Evolutionary conservation across 2,888 invertebrate genomes (phyloP).

Genomic region (Cosmopolites sordidus): DNA sequence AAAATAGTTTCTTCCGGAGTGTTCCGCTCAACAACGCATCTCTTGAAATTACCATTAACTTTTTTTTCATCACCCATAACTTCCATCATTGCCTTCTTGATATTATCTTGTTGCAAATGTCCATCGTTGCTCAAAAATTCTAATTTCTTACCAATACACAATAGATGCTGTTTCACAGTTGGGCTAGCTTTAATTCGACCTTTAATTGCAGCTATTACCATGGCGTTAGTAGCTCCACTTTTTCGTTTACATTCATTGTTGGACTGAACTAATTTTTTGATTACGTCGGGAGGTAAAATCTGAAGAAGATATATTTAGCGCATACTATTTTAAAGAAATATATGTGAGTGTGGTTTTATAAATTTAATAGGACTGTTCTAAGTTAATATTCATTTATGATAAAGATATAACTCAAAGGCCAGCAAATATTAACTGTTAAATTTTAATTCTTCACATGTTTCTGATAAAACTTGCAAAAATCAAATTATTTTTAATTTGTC

Average conservation of each 20-base stretch:
- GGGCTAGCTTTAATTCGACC: conserved; percentile 26
- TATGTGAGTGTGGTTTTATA: too few species aligned
- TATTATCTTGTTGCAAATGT: conserved; percentile 23
- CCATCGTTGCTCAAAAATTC: conserved; percentile 30
- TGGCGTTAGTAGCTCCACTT: conserved; percentile 24
- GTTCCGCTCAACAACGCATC: conserved; percentile 14
- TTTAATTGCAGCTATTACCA: conserved; percentile 24
- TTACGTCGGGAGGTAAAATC: conserved; percentile 28
- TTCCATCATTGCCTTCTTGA: conserved; percentile 6
- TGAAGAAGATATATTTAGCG: too few species aligned
- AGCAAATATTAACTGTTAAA: too few species aligned
- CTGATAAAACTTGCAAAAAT: too few species aligned
- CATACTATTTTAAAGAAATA: too few species aligned
- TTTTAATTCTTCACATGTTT: too few species aligned
- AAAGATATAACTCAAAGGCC: too few species aligned
- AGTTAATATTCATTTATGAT: too few species aligned
- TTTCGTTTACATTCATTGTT: conserved; percentile 27
- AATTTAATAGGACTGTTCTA: too few species aligned
- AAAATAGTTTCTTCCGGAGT: conserved; percentile 20
- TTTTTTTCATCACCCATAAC: conserved; percentile 1
- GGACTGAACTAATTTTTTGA: conserved; percentile 19
- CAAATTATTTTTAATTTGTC: too few species aligned
- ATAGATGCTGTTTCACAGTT: conserved; percentile 25
- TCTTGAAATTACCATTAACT: conserved; percentile 13
- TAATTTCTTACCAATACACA: conserved; percentile 29